Conservation (phyloP, 2,113 vertebrate species). For the Emydura subglobosa region DNA sequence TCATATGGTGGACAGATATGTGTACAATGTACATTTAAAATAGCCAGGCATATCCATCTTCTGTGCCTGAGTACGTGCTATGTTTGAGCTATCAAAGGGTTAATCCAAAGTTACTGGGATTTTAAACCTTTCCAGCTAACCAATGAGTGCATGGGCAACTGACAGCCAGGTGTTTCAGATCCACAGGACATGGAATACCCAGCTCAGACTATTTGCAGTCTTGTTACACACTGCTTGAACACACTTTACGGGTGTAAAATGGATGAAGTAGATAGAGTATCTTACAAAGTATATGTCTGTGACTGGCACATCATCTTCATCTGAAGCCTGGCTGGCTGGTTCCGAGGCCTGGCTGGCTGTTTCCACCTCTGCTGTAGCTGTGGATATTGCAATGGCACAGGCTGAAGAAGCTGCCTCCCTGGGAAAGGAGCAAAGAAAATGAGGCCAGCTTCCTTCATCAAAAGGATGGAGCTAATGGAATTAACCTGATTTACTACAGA, state of each 20-base stretch:
- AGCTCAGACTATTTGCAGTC: background rate
- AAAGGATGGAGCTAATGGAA: background rate
- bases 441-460: background rate
- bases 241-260: background rate
- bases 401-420: constrained; percentile 83
- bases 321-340: constrained; percentile 93
- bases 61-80: background rate
- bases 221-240: background rate
- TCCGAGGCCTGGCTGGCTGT: constrained; percentile 90
- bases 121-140: background rate
- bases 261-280: constrained; percentile 7
- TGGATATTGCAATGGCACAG: constrained; percentile 64
- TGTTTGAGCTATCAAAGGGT: background rate
- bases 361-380: constrained; percentile 82
- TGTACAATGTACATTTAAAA: background rate
- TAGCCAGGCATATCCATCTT: background rate
- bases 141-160: background rate
- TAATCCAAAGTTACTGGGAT: background rate
- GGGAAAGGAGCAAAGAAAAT: background rate
- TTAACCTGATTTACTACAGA: background rate
- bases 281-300: constrained; percentile 98
- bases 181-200: rapidly evolving
- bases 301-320: constrained; percentile 92
- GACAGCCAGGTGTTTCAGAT: background rate
- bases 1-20: background rate